These are phyloP conservation scores for Lacanobia oleracea DNA, from an alignment of 2,888 invertebrate species.

Conservation along the genomic window DNA sequence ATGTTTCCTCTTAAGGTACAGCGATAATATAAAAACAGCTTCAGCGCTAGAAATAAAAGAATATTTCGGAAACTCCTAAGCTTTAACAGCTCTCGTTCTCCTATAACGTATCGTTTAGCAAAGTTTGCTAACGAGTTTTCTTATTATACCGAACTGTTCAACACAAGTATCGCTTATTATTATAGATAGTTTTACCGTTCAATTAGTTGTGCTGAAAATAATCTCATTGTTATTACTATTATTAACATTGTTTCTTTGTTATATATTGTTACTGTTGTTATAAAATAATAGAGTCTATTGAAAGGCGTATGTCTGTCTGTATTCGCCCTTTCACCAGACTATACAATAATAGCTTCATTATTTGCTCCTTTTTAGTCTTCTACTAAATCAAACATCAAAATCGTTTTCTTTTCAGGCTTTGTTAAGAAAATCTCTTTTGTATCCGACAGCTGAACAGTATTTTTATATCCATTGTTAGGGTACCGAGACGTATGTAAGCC, in stretches of 20 bases:
- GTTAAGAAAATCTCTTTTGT: slow-evolving; percentile 43
- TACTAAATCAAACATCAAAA: slow-evolving; percentile 39
- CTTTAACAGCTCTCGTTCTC: slow-evolving; percentile 38
- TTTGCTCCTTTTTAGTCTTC: slow-evolving; percentile 16
- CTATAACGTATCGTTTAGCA: slow-evolving; percentile 35
- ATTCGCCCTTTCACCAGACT: slow-evolving; percentile 15
- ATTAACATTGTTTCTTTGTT: slow-evolving; percentile 3
- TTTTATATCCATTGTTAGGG: slow-evolving; percentile 35
- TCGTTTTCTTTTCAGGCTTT: slow-evolving; percentile 35
- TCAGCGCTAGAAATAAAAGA: slow-evolving; percentile 36
- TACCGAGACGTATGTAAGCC: slow-evolving; percentile 19
- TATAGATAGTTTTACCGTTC: slow-evolving; percentile 17
- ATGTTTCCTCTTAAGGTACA: slow-evolving; percentile 14
- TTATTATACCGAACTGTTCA: slow-evolving; percentile 36
- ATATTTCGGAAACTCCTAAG: slow-evolving; percentile 34
- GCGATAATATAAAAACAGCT: slow-evolving; percentile 44
- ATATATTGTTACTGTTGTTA: neutral
- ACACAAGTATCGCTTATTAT: slow-evolving; percentile 30
- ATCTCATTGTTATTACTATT: slow-evolving; percentile 16
- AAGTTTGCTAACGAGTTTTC: slow-evolving; percentile 57
- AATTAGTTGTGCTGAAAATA: slow-evolving; percentile 20
- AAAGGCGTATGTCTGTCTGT: slow-evolving; percentile 8
- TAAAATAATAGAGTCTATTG: slow-evolving; percentile 5
- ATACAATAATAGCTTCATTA: slow-evolving; percentile 34
- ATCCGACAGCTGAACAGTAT: slow-evolving; percentile 16